These are phyloP conservation scores for Busseola fusca DNA, from an alignment of 2,888 invertebrate species.

Conservation along the genomic window DNA sequence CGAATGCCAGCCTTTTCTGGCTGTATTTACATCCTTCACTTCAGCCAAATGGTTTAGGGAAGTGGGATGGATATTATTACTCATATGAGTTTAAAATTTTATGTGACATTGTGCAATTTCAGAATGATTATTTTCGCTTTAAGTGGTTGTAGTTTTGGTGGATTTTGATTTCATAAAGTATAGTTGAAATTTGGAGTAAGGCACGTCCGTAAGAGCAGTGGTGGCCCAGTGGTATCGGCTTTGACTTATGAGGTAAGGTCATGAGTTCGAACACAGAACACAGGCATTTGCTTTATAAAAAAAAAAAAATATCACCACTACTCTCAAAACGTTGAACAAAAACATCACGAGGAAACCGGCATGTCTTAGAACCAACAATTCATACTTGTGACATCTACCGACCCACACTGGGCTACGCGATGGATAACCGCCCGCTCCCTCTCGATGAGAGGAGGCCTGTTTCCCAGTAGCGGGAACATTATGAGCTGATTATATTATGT, in stretches of 20 bases:
- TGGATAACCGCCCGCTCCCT: background rate
- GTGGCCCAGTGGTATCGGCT: background rate
- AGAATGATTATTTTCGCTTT: background rate
- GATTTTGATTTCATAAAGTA: background rate
- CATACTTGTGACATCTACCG: background rate
- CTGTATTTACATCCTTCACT: conserved; percentile 37
- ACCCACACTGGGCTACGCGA: background rate
- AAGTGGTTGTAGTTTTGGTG: too few relatives aligned
- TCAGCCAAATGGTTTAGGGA: conserved; percentile 32
- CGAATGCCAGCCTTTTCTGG: conserved; percentile 40
- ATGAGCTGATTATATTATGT: background rate
- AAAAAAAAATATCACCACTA: background rate
- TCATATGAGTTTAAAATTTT: background rate
- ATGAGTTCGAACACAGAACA: background rate
- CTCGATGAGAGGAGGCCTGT: background rate
- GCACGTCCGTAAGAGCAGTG: background rate
- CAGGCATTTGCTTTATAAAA: background rate
- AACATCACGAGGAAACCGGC: background rate
- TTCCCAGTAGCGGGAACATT: background rate
- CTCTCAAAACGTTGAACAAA: background rate
- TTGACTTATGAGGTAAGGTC: background rate
- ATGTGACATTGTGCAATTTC: background rate
- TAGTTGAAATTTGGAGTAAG: background rate
- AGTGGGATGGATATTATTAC: conserved; percentile 6
- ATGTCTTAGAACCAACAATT: background rate